Conservation (phyloP, 1,140 invertebrate species). For the Drosophila funebris region DNA sequence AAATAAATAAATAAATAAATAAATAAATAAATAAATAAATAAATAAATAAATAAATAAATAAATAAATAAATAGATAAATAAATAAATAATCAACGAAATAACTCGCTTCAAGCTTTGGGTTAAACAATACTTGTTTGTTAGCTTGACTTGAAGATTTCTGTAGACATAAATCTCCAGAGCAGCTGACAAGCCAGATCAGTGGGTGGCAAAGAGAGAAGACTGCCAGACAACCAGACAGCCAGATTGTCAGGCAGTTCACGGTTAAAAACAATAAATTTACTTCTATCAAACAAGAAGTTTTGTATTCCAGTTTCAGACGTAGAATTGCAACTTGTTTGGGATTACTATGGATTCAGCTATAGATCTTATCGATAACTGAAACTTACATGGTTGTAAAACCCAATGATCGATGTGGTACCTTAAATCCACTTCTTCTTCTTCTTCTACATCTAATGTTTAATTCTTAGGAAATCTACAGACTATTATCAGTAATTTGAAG, state of each 20-base stretch:
- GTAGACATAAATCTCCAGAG: slow-evolving; percentile 68
- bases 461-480: neutral
- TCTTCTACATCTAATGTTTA: neutral
- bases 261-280: slow-evolving; percentile 24
- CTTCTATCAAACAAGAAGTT: neutral
- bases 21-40: too few species aligned
- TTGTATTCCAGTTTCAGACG: neutral
- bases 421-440: neutral
- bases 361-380: neutral
- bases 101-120: slow-evolving; percentile 23
- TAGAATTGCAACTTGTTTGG: neutral
- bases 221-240: neutral
- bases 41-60: too few species aligned
- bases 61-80: too few species aligned
- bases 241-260: slow-evolving; percentile 10
- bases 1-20: too few species aligned
- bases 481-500: too few species aligned
- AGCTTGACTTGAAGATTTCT: slow-evolving; percentile 57
- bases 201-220: slow-evolving; percentile 12
- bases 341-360: neutral
- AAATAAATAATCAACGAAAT: slow-evolving; percentile 20
- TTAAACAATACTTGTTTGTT: slow-evolving; percentile 69
- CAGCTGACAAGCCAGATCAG: slow-evolving; percentile 49
- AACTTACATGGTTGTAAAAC: slow-evolving; percentile 2
- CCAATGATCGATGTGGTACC: neutral